phyloP scores from a whole-genome alignment of 2,888 invertebrate species.

The Eretmocerus hayati region DNA sequence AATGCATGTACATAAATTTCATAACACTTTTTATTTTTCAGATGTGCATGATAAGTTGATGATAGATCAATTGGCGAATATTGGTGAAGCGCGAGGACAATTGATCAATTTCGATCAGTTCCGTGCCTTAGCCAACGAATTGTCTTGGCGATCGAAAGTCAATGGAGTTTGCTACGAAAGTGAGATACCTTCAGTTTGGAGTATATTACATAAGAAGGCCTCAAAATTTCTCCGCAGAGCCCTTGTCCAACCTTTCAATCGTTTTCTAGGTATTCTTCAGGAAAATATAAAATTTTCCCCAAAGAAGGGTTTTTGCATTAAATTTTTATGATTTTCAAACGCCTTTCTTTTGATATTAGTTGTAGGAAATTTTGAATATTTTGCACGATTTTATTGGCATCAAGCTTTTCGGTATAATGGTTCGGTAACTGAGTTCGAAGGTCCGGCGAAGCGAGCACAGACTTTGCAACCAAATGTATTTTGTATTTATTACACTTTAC shows the following conservation, averaged over 20 bases:
- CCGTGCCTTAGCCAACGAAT: slow-evolving; percentile 74
- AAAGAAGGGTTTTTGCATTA: no score
- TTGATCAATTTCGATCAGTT: slow-evolving; percentile 74
- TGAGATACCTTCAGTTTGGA: slow-evolving; percentile 46
- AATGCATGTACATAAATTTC: not conserved
- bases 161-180: slow-evolving; percentile 41
- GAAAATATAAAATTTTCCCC: slow-evolving; percentile 19
- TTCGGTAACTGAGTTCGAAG: no score
- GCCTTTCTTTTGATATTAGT: not conserved
- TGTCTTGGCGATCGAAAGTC: slow-evolving; percentile 49
- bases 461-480: no score
- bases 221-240: slow-evolving; percentile 43
- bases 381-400: no score
- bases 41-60: slow-evolving; percentile 15
- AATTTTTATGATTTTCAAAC: slow-evolving; percentile 6
- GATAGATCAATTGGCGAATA: slow-evolving; percentile 35
- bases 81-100: slow-evolving; percentile 38
- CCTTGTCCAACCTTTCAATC: slow-evolving; percentile 43
- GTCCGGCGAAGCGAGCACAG: no score
- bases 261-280: slow-evolving; percentile 41
- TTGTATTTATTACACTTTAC: no score
- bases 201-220: slow-evolving; percentile 43
- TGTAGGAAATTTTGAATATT: no score
- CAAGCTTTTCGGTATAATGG: no score
- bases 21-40: slow-evolving; percentile 1